Base-by-base conservation (phyloP, 1,140 invertebrate genomes). In the Drosophila gunungcola region DNA sequence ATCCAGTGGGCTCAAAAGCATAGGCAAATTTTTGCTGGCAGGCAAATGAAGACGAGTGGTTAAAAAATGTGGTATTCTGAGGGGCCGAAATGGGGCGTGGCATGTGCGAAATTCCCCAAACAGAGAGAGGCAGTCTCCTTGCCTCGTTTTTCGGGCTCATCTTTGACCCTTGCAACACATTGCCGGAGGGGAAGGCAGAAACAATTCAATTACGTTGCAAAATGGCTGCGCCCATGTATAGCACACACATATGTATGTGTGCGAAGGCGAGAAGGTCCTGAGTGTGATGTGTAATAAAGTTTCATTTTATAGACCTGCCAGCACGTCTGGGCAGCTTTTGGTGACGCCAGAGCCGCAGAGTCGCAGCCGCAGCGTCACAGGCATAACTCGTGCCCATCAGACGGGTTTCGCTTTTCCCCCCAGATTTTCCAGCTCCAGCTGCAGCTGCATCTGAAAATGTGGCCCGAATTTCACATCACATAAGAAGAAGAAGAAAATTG, bases 281-380 rank as follows among this genome's bases (percentile, higher is more conserved):
- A 76, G 70, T 79, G 72, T 62, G 56, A 67, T 55, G 72, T 88
- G 60, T 88, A 88, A 88, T 86, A 86, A 86, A 86, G 83, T 86
- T 86, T 86, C 79, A 89, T 88, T 88, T 88, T 88, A 88, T 88
- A 89, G 83, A 88, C 79, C 84, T 88, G 83, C 84, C 84, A 88
- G 67, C 83, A 83, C 62, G 73, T 76, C 68, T 68, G 69, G 73
- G 64, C 78, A 82, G 58, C 82, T 74, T 81, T 86, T 86, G 82
- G 82, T 63, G 83, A 75, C 78, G 83, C 61, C 76, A 48, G 48
- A 65, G 67, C 73, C 67, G 74, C 73, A 77, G 68, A 77, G 68
- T 73, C 73, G 58, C 51, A 86, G 68, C 67, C 65, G 65, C 62
- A 85, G 73, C 73, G 77, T 76, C 73, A 80, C 64, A 89, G 73